Conservation (phyloP, 1,140 invertebrate genomes). For the Aporrectodea caliginosa region DNA sequence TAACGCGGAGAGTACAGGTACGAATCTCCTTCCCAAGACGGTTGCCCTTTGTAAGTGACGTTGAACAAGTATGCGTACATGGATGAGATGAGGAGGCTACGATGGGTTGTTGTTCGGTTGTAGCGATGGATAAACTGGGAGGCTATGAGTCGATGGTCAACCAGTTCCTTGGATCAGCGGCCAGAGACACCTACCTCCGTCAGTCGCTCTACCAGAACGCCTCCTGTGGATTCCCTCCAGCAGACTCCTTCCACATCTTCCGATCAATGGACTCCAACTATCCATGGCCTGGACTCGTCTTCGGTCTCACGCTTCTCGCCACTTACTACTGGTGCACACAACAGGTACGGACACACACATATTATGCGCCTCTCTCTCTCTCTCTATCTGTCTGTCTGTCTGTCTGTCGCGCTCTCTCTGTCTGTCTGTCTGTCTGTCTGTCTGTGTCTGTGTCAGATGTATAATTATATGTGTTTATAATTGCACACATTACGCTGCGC, state of each 20-base stretch:
- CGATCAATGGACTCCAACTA: constrained; percentile 18
- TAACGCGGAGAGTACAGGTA: too few species aligned
- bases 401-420: too few species aligned
- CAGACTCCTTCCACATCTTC: constrained; percentile 25
- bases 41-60: too few species aligned
- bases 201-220: not conserved
- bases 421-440: not conserved
- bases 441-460: too few species aligned
- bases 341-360: constrained; percentile 43
- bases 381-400: too few species aligned
- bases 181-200: constrained; percentile 2
- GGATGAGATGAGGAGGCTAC: too few species aligned
- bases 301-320: constrained; percentile 55
- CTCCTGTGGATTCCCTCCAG: constrained; percentile 27
- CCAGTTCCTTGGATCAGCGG: constrained; percentile 18
- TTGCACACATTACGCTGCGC: too few species aligned
- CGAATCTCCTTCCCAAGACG: too few species aligned
- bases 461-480: too few species aligned
- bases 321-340: constrained; percentile 61
- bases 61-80: too few species aligned
- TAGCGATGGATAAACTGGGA: constrained; percentile 25
- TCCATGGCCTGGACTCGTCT: constrained; percentile 58
- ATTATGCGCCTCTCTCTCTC: not conserved
- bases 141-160: constrained; percentile 28
- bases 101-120: too few species aligned